Conservation (phyloP, 2,113 vertebrate genomes). For the Ascaphus truei region DNA sequence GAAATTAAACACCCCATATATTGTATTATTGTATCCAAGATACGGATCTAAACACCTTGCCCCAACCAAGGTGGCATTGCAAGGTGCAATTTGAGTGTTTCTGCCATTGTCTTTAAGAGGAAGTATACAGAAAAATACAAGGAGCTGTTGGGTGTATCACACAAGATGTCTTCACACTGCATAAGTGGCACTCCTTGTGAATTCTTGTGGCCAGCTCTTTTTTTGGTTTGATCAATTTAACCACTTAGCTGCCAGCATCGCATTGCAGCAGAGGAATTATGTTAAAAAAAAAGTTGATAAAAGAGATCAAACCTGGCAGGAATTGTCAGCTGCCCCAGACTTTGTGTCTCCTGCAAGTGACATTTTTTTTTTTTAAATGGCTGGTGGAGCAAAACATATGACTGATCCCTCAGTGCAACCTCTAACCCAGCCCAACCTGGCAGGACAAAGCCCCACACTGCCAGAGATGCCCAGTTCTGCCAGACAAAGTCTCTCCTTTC, state of each 20-base stretch:
- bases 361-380: too few species aligned
- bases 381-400: not conserved
- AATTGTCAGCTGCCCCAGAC: not conserved
- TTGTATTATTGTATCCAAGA: not conserved
- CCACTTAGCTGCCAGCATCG: not conserved
- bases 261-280: too few species aligned
- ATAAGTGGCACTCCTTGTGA: not conserved
- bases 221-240: too few species aligned
- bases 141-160: not conserved
- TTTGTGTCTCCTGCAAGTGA: slow-evolving; percentile 1
- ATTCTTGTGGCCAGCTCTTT: not conserved
- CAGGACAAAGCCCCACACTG: not conserved
- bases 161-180: not conserved
- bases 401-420: not conserved
- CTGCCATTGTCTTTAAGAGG: not conserved
- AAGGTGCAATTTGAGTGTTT: not conserved
- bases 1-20: not conserved
- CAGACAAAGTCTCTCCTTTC: slow-evolving; percentile 6
- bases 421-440: not conserved
- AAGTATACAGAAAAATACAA: not conserved
- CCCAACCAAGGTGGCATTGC: not conserved
- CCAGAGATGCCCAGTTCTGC: not conserved
- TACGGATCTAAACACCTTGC: not conserved
- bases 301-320: too few species aligned
- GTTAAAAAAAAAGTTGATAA: too few species aligned